phyloP scores from a whole-genome alignment of 35 echinoderm and acorn worm genomes.

The Lytechinus pictus region DNA sequence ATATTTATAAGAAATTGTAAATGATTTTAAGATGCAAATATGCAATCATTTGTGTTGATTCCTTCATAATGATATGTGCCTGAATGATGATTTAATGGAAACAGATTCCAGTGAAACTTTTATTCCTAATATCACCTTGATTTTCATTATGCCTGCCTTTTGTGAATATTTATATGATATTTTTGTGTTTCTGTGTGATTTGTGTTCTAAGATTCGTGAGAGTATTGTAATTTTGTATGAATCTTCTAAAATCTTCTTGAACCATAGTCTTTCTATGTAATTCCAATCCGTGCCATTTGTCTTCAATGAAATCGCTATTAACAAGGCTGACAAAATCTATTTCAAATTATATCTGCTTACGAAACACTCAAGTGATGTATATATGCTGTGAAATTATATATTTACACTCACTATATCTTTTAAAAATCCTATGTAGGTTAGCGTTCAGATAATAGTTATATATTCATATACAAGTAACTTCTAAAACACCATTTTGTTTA shows the following conservation, averaged over 20 bases:
- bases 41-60: background rate
- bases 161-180: background rate
- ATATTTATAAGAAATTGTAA: background rate
- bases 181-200: background rate
- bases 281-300: slow-evolving; percentile 1
- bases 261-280: background rate
- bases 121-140: background rate
- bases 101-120: background rate
- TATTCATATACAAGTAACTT: background rate
- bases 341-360: background rate
- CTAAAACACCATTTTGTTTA: background rate
- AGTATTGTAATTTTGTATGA: background rate
- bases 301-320: background rate
- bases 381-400: background rate
- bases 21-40: background rate
- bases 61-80: background rate
- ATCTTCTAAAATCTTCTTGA: background rate
- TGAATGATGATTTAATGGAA: background rate
- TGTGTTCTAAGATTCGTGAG: background rate
- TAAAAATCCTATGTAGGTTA: background rate
- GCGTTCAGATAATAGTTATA: background rate
- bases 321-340: background rate
- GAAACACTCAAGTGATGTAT: background rate
- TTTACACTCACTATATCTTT: background rate
- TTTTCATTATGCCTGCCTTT: background rate